Percentiles rank a stretch among this genome's conserved stretches.
Conservation (phyloP, 2,113 vertebrate species). For the Heloderma charlesbogerti region DNA sequence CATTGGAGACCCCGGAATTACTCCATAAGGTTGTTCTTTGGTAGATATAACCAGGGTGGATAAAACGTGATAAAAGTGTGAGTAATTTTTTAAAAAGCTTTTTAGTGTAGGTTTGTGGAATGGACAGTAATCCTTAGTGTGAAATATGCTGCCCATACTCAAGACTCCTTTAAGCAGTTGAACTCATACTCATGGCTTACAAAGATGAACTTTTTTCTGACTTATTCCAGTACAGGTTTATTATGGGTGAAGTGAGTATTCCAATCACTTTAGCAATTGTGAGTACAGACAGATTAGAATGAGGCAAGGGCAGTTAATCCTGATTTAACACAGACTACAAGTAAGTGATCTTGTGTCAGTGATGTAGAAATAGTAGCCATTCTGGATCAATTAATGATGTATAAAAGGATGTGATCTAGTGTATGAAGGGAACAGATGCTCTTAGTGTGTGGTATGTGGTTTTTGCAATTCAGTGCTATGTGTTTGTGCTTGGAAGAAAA, state of each 20-base stretch:
- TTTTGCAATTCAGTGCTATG: not conserved
- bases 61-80: no score
- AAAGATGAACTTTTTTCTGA: not conserved
- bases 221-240: not conserved
- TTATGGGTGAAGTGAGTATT: not conserved
- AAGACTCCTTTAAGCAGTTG: not conserved
- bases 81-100: no score
- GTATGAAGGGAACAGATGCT: not conserved
- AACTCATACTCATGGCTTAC: not conserved
- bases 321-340: not conserved
- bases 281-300: not conserved
- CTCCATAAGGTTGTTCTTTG: no score
- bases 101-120: not conserved
- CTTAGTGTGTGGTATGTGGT: not conserved
- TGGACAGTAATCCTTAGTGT: not conserved
- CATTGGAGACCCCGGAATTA: no score
- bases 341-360: not conserved
- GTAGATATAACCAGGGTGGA: no score
- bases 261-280: not conserved
- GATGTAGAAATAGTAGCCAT: not conserved
- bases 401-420: not conserved
- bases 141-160: not conserved
- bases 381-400: not conserved
- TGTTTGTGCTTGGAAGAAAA: not conserved
- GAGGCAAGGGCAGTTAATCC: not conserved